phyloP scores from a whole-genome alignment of 2,888 invertebrate species.

The Nomada lathburiana region DNA sequence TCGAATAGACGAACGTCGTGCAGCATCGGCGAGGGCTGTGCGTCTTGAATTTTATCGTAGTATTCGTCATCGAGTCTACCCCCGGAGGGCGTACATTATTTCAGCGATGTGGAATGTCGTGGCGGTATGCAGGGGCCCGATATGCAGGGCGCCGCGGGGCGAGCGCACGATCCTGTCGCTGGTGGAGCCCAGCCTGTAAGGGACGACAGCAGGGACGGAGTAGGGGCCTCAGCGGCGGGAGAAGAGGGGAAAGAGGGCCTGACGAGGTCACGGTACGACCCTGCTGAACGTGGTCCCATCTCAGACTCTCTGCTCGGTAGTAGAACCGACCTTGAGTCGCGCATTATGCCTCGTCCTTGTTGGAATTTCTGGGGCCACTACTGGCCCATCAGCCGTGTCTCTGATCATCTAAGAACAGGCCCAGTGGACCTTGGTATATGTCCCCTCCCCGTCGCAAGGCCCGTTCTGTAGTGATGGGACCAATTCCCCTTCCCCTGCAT shows the following conservation, averaged over 20 bases:
- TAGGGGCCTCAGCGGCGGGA: constrained; percentile 19
- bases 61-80: constrained; percentile 38
- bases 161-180: constrained; percentile 62
- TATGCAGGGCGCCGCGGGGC: constrained; percentile 63
- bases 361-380: constrained; percentile 83
- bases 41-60: constrained; percentile 32
- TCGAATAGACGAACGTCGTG: not conserved
- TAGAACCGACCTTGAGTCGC: constrained; percentile 84
- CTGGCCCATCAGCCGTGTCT: constrained; percentile 78
- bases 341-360: constrained; percentile 83
- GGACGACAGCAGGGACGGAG: constrained; percentile 44
- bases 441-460: constrained; percentile 43
- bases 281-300: constrained; percentile 80
- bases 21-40: not conserved
- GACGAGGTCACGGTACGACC: constrained; percentile 82
- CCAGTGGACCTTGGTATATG: constrained; percentile 54
- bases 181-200: constrained; percentile 57
- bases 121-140: constrained; percentile 54
- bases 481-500: constrained; percentile 32
- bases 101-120: constrained; percentile 55
- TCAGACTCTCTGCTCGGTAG: constrained; percentile 77
- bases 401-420: constrained; percentile 74
- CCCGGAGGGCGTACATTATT: constrained; percentile 39
- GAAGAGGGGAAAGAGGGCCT: constrained; percentile 74
- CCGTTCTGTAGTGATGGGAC: constrained; percentile 44